These are phyloP conservation scores for Neodiprion virginianus DNA, from an alignment of 1,140 invertebrate genomes.

Conservation along the genomic window DNA sequence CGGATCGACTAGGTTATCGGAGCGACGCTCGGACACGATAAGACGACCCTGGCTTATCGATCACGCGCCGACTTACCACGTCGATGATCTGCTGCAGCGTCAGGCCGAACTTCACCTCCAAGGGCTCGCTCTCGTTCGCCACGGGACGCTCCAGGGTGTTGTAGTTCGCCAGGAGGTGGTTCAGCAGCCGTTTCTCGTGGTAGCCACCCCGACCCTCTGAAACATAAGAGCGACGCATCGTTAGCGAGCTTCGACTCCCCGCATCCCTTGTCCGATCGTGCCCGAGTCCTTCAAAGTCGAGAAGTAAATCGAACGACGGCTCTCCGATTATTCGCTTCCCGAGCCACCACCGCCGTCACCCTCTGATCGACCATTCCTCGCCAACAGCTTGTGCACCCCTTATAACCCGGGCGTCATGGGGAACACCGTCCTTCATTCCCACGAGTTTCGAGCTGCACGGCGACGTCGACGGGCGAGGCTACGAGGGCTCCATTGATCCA, in stretches of 20 bases:
- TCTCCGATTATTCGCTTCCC: no score
- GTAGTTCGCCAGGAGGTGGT: conserved; percentile 89
- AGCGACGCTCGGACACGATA: neutral
- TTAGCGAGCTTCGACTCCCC: conserved; percentile 25
- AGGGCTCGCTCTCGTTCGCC: conserved; percentile 90
- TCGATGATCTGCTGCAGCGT: conserved; percentile 99
- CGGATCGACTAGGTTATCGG: no score
- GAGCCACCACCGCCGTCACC: no score
- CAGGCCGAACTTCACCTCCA: conserved; percentile 93
- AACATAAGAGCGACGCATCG: conserved; percentile 41
- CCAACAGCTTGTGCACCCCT: no score
- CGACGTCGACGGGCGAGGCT: conserved; percentile 3
- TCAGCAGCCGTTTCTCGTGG: conserved; percentile 89
- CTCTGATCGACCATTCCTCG: no score
- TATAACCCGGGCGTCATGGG: neutral
- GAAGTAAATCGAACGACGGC: neutral
- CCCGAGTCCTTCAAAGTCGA: conserved; percentile 20
- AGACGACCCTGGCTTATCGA: neutral
- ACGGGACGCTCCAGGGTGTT: conserved; percentile 96
- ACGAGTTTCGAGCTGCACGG: conserved; percentile 4
- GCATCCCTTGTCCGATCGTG: neutral
- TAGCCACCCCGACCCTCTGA: conserved; percentile 80
- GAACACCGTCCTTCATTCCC: neutral
- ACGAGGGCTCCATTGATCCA: conserved; percentile 4
- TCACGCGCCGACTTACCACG: conserved; percentile 80